A percentile compares a stretch with the other conserved stretches of the same genome.
Conservation (phyloP, 2,113 vertebrate species). For the Mirounga angustirostris region DNA sequence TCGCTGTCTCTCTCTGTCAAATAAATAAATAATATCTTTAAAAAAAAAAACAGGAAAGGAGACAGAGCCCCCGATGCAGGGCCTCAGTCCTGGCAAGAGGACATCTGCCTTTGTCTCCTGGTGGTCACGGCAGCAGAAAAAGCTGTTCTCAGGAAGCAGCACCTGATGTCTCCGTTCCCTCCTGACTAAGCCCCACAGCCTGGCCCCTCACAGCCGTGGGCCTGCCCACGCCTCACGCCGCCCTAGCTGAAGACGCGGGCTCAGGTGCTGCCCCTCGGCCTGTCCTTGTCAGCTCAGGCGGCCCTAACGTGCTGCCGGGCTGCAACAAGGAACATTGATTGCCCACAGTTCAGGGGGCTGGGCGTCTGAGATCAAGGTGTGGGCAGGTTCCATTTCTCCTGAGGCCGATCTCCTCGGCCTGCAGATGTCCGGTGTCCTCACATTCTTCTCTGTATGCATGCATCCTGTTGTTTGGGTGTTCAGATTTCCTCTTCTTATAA, state of each 20-base stretch:
- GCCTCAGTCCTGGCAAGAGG: neutral
- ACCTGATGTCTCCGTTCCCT: neutral
- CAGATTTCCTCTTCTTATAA: neutral
- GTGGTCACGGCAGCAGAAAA: neutral
- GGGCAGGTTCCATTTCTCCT: neutral
- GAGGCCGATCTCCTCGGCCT: no score
- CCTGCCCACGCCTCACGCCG: no score
- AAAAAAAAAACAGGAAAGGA: neutral
- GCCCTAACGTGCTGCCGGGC: neutral
- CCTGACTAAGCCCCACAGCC: neutral
- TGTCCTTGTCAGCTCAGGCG: neutral
- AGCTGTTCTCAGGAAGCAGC: no score
- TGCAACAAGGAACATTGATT: neutral
- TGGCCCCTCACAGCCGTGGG: neutral
- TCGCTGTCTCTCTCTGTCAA: no score
- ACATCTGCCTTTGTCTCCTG: neutral
- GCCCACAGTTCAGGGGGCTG: neutral
- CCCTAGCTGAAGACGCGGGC: neutral
- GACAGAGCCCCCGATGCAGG: neutral
- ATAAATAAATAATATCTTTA: no score
- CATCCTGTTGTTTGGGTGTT: neutral
- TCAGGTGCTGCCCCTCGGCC: fast-evolving
- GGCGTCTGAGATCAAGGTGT: neutral
- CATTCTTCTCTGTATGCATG: fast-evolving
- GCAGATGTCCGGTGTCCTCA: neutral